phyloP scores from a whole-genome alignment of 1,140 invertebrate genomes.

The Meteorus sp. region DNA sequence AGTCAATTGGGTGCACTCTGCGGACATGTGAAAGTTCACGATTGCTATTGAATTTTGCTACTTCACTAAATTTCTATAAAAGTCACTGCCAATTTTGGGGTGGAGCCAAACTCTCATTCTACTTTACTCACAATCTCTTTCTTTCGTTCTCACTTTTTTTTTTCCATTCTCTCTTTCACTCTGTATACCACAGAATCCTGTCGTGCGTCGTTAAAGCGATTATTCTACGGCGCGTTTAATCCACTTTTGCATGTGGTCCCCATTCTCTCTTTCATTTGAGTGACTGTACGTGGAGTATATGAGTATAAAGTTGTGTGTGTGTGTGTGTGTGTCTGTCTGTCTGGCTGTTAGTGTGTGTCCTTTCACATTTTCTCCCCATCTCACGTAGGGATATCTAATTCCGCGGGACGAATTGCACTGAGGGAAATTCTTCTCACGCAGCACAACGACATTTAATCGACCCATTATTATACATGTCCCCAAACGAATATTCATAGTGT shows the following conservation, averaged over 20 bases:
- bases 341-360: no score
- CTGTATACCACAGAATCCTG: no score
- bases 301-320: neutral
- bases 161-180: no score
- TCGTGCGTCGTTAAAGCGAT: slow-evolving; percentile 18
- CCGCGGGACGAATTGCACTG: neutral
- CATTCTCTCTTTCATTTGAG: slow-evolving; percentile 3
- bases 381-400: slow-evolving; percentile 7
- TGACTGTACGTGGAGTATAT: neutral
- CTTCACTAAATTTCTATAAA: slow-evolving; percentile 2
- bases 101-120: slow-evolving; percentile 4
- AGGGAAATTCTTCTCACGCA: slow-evolving; percentile 2
- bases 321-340: neutral
- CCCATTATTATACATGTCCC: neutral
- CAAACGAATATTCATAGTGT: no score
- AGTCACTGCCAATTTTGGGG: neutral
- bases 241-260: slow-evolving; percentile 20
- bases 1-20: neutral
- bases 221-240: slow-evolving; percentile 19
- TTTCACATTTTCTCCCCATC: no score
- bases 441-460: slow-evolving; percentile 1
- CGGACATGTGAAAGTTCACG: neutral
- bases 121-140: neutral
- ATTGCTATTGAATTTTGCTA: neutral
- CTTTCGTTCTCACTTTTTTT: no score